These are phyloP conservation scores for Ips typographus DNA, from an alignment of 1,140 invertebrate species.

Conservation along the genomic window DNA sequence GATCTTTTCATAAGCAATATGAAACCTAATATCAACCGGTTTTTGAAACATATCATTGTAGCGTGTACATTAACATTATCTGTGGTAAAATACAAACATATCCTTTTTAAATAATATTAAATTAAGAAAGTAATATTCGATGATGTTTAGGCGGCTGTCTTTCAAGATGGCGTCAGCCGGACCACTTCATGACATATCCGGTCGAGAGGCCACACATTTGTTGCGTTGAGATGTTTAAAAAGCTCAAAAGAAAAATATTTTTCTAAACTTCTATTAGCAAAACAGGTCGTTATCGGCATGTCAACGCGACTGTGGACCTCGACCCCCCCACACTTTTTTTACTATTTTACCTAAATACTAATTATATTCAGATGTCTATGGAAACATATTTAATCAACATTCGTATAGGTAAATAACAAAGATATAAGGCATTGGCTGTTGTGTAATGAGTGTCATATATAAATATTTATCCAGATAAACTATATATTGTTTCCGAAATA, in stretches of 20 bases:
- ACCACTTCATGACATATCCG: constrained; percentile 55
- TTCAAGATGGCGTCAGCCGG: constrained; percentile 42
- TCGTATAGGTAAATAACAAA: constrained; percentile 32
- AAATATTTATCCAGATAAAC: constrained; percentile 46
- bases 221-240: constrained; percentile 47
- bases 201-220: constrained; percentile 41
- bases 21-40: not conserved
- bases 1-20: no score
- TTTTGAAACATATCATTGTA: constrained; percentile 25
- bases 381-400: constrained; percentile 32
- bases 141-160: constrained; percentile 46
- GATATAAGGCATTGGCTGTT: constrained; percentile 48
- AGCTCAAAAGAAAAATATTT: constrained; percentile 47
- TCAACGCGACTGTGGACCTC: constrained; percentile 45
- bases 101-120: constrained; percentile 33
- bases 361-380: constrained; percentile 41
- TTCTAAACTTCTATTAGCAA: constrained; percentile 51
- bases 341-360: constrained; percentile 46
- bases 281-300: constrained; percentile 51
- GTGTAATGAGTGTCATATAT: constrained; percentile 48
- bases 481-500: constrained; percentile 50
- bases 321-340: constrained; percentile 46
- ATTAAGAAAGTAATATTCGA: constrained; percentile 43
- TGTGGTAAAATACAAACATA: constrained; percentile 41
- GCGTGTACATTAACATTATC: constrained; percentile 36